Evolutionary conservation across 2,888 invertebrate species (phyloP), one percentile per base, ranked within the genome.

Genomic region (Noctua pronuba): DNA sequence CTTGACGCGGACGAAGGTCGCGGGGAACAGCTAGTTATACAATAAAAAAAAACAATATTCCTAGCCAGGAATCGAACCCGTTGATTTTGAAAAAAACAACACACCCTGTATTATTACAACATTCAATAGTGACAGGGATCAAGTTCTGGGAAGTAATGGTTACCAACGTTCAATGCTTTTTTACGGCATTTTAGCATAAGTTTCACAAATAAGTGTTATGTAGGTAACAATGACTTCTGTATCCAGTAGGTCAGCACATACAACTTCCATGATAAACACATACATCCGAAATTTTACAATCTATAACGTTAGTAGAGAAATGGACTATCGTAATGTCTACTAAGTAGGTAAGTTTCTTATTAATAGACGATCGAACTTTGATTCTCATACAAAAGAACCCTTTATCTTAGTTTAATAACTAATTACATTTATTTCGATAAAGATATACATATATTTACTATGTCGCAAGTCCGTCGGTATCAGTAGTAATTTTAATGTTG

Each of bases 401-500:
- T 80, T 2, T 79, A 58, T 80, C 81, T 41, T 49, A 72, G 10
- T 31, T 18, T 16, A 5, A n/a, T 49, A 21, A 44, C 44, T 31
- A 31, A 49, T 49, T 7, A 5, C 0, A 28, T 1, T 38, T 16
- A 24, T 46, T 31, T 38, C 21, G 60, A 75, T 79, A 79, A 65
- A 62, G n/a, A 5, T 21, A 38, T 49, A 7, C 24, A 65, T 18
- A 35, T 35, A 41, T 41, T 41, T 28, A 28, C 21, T 18, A 52
- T 38, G 13, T 28, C 21, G 5, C 49, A n/a, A 21, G 38, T 38
- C 41, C n/a, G 18, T 49, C 24, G 38, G 24, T 69, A 69, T 79
- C 80, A 86, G 86, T 80, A 46, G 28, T 72, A 52, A 3, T 35
- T 46, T 62, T 18, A 69, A 69, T 28, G 21, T 58, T 35, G 44